These are phyloP conservation scores for Apis laboriosa DNA, from an alignment of 1,140 invertebrate species.

Conservation along the genomic window DNA sequence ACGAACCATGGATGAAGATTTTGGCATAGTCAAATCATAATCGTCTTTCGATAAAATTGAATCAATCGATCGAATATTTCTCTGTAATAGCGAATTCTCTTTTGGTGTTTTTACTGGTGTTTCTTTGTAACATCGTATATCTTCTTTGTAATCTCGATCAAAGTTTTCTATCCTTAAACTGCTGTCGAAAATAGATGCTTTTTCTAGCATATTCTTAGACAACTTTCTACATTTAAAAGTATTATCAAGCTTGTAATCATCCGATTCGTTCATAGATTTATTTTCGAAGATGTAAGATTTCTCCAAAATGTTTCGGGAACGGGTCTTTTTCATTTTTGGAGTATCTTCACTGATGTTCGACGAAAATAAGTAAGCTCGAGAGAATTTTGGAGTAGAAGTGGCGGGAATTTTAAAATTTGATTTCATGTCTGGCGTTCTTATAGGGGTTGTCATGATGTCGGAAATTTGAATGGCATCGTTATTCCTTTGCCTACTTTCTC, in stretches of 20 bases:
- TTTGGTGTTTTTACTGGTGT: too few species aligned
- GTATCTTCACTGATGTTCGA: background rate
- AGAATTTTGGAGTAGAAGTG: background rate
- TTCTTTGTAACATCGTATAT: too few species aligned
- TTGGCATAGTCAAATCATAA: background rate
- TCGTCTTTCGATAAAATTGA: background rate
- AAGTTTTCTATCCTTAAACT: background rate
- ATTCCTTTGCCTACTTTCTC: rapidly evolving
- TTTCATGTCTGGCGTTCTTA: rapidly evolving
- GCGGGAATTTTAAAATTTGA: background rate
- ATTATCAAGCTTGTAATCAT: background rate
- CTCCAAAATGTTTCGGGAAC: background rate
- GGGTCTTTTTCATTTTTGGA: background rate
- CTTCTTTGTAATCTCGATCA: background rate
- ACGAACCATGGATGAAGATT: background rate
- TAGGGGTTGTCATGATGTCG: background rate
- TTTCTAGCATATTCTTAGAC: background rate
- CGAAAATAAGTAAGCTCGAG: background rate
- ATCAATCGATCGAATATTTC: background rate
- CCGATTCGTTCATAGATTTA: background rate
- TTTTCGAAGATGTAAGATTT: constrained; percentile 1
- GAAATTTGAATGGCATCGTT: rapidly evolving
- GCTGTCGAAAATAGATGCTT: background rate
- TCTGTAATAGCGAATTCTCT: background rate
- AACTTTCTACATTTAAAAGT: background rate